A percentile compares a stretch with the other conserved stretches of the same genome.
phyloP scores from a whole-genome alignment of 2,113 vertebrate species.

The Ammodytes dubius region DNA sequence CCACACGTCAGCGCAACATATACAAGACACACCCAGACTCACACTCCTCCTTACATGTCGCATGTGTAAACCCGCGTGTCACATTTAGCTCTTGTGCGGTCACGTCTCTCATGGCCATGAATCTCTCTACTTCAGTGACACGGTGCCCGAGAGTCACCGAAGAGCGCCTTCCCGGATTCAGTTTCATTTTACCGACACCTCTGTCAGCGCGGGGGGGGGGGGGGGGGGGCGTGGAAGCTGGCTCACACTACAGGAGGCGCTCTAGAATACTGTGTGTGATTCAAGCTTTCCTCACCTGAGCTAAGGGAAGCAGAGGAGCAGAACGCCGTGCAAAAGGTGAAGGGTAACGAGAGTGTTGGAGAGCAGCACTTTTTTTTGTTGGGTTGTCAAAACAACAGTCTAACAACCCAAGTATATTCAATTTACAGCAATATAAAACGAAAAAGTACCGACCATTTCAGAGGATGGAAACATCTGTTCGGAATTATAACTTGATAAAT shows the following conservation, averaged over 20 bases:
- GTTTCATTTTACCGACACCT: conserved; percentile 8
- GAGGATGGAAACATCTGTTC: no score
- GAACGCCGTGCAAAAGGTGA: background rate
- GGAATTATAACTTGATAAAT: no score
- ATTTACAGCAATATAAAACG: no score
- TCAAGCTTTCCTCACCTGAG: background rate
- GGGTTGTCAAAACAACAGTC: no score
- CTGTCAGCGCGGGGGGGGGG: conserved; percentile 2
- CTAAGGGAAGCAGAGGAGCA: background rate
- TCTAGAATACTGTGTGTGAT: background rate
- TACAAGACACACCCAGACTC: background rate
- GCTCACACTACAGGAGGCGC: background rate
- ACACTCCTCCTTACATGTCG: background rate
- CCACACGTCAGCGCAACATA: background rate
- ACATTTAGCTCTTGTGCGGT: background rate
- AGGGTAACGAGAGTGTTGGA: background rate
- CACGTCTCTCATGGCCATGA: background rate
- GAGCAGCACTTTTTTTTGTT: background rate
- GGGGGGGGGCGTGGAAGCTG: background rate
- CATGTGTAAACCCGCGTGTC: background rate
- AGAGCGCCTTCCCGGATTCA: background rate
- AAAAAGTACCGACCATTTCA: no score
- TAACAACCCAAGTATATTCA: no score
- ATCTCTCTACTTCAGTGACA: conserved; percentile 1
- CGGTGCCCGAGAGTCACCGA: conserved; percentile 13